A percentile compares a stretch with the other conserved stretches of the same genome.
These are phyloP conservation scores for Telmatochromis sp. DNA, from an alignment of 2,113 vertebrate species.

Conservation along the genomic window DNA sequence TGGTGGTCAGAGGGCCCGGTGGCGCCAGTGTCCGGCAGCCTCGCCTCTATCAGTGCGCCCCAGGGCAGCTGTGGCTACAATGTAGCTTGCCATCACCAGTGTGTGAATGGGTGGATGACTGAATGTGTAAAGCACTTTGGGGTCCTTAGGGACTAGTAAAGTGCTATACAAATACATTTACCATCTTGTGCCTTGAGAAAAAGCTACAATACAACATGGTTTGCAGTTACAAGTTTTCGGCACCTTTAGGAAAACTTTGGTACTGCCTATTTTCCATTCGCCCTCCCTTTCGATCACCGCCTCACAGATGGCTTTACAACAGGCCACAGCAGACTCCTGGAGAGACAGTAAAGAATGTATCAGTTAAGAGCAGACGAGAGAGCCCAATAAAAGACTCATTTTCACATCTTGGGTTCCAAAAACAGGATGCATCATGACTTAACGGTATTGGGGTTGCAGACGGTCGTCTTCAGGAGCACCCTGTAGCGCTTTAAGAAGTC, in stretches of 20 bases:
- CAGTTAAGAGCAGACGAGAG: background rate
- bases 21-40: background rate
- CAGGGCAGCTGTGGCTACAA: background rate
- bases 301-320: constrained; percentile 75
- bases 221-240: background rate
- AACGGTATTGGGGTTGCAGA: constrained; percentile 64
- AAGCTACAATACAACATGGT: background rate
- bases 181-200: background rate
- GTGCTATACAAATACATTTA: background rate
- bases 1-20: background rate
- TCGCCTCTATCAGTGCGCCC: rapidly evolving
- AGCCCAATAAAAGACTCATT: background rate
- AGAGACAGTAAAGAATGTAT: background rate
- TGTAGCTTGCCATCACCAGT: background rate
- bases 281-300: constrained; percentile 64
- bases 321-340: constrained; percentile 62
- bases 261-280: constrained; percentile 86
- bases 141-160: background rate
- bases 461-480: constrained; percentile 63
- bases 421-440: background rate
- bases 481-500: constrained; percentile 81
- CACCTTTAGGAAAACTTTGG: constrained; percentile 93
- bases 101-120: background rate
- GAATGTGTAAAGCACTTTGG: background rate
- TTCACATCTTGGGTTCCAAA: background rate